These are phyloP conservation scores for Oryzaephilus surinamensis DNA, from an alignment of 1,140 invertebrate genomes.

Conservation along the genomic window DNA sequence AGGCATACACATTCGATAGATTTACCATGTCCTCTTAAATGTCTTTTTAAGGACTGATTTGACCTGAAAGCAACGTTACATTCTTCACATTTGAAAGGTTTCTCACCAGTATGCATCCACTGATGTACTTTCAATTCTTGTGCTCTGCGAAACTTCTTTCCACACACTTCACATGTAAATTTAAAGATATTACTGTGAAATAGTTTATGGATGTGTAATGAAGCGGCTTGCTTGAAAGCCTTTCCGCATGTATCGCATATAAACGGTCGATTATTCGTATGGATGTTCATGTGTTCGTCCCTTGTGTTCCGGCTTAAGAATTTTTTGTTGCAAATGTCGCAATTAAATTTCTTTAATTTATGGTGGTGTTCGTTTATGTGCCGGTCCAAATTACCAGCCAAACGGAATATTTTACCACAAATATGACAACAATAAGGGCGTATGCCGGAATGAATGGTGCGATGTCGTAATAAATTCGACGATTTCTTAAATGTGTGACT, in stretches of 20 bases:
- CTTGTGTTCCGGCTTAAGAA: slow-evolving; percentile 44
- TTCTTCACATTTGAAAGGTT: slow-evolving; percentile 23
- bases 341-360: slow-evolving; percentile 36
- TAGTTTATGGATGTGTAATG: slow-evolving; percentile 86
- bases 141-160: slow-evolving; percentile 20
- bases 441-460: slow-evolving; percentile 39
- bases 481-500: slow-evolving; percentile 35
- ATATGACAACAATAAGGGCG: slow-evolving; percentile 42
- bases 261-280: slow-evolving; percentile 51
- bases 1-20: slow-evolving; percentile 14
- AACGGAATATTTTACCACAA: slow-evolving; percentile 42
- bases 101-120: slow-evolving; percentile 26
- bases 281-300: slow-evolving; percentile 53
- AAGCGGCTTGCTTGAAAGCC: slow-evolving; percentile 26
- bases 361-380: slow-evolving; percentile 28
- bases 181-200: slow-evolving; percentile 74
- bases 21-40: slow-evolving; percentile 20
- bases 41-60: slow-evolving; percentile 22
- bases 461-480: slow-evolving; percentile 42
- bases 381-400: slow-evolving; percentile 17
- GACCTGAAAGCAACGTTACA: slow-evolving; percentile 19
- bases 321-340: slow-evolving; percentile 32
- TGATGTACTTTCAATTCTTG: slow-evolving; percentile 25
- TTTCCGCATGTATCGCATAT: slow-evolving; percentile 50
- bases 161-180: slow-evolving; percentile 83